Base-by-base conservation (phyloP, 1,140 invertebrate genomes). In the Globodera rostochiensis region DNA sequence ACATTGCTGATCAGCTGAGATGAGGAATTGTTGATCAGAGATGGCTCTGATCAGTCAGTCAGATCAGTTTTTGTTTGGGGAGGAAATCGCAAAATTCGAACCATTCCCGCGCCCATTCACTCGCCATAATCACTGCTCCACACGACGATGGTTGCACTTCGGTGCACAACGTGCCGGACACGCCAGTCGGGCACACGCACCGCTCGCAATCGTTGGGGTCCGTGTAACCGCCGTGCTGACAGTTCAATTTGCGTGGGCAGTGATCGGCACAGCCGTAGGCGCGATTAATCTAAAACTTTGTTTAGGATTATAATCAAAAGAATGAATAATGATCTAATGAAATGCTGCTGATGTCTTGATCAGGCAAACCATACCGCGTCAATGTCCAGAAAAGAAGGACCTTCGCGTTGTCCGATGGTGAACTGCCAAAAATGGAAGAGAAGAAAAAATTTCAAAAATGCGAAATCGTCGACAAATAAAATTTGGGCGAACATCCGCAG, bases 371-470 rank as follows among this genome's bases (percentile, higher is more conserved):
- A 49, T 50, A 89, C 88, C 60, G 88, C 80, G 80, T 86, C 77
- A 78, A 85, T 82, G 75, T 89, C 88, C 25, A 89, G 70, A 83
- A 89, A 89, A 6, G 88, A 88, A 25, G 88, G 88, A 19, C 84
- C 89, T 11, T 78, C 82, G 70, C 88, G 67, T 74, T 89, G 88
- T 19, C 88, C 88, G 64, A 89, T 89, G 11, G 87, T 76, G 25
- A 53, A 76, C 64, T 76, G 74, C 69, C 69, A 60, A 60, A 60
- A 60, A 60, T 13, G 57, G 57, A 60, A 60, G 11, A 19, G 19
- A 60, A 60, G 11, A 15, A 60, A 19, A 60, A 25, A 25, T 1
- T 13, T 13, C 50, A 53, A 53, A 53, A 13, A 9, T 53, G 50
- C 8, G 8, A 53, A 53, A 53, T 8, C 50, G 13, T 9, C 8